Evolutionary conservation across 37 sponge, comb jelly and placozoan genomes (phyloP), one percentile per base, ranked within the genome.

Genomic region (Bolinopsis microptera): DNA sequence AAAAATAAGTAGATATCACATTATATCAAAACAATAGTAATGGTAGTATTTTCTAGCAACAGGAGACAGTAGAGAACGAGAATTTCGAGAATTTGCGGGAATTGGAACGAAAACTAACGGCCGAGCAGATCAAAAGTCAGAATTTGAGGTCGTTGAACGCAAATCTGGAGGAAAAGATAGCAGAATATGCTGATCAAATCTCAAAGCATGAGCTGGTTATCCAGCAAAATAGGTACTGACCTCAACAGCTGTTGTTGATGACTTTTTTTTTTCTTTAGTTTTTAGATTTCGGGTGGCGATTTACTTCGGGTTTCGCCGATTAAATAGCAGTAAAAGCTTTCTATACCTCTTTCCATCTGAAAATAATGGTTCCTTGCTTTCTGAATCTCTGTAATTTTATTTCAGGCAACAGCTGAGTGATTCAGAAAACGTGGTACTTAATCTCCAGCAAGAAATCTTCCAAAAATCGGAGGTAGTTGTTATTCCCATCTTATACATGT

Each of bases 11-110:
- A n/a, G n/a, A n/a, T n/a, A n/a, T n/a, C n/a, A n/a, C n/a, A n/a
- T n/a, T n/a, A n/a, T n/a, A n/a, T n/a, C n/a, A n/a, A n/a, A n/a
- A n/a, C n/a, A n/a, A n/a, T n/a, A n/a, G n/a, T n/a, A n/a, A n/a
- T n/a, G n/a, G n/a, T n/a, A n/a, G n/a, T n/a, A n/a, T n/a, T 5
- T 70, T 70, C 21, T n/a, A 70, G 74, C 74, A 70, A 70, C 74
- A 70, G 21, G 74, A 70, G 21, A 22, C 74, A 24, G 74, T 26
- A n/a, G 74, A 70, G 21, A 70, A 70, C 25, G 74, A 22, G 21
- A 28, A 22, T 26, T 70, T n/a, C 30, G 74, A 70, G 74, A 70
- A 70, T 70, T 70, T 70, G 74, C 74, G 74, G 3, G 74, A 70
- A 28, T 1, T 22, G 5, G 74, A 70, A n/a, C 74, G 74, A 22